Conservation (phyloP, 2,888 invertebrate genomes). For the Lucinisca nassula region DNA sequence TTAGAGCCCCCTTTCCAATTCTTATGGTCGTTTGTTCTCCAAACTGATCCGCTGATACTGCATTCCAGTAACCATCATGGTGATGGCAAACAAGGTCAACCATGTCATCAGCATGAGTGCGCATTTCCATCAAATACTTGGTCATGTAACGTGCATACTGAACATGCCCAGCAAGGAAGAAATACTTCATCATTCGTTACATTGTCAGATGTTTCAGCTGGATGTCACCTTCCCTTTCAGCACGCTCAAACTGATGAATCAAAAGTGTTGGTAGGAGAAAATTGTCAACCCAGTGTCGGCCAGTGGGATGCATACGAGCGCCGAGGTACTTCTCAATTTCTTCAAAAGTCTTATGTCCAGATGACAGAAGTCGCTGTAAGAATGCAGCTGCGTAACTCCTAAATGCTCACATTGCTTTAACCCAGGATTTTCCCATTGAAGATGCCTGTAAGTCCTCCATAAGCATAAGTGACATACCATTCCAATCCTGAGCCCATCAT, state of each 20-base stretch:
- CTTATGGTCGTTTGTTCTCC: no score
- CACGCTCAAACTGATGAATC: constrained; percentile 29
- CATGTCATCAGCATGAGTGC: background rate
- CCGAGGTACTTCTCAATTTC: constrained; percentile 17
- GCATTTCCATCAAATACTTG: no score
- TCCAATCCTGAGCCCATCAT: constrained; percentile 25
- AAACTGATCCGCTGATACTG: no score
- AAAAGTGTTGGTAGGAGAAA: constrained; percentile 22
- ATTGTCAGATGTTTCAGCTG: no score
- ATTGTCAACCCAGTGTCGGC: constrained; percentile 30
- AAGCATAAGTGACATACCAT: constrained; percentile 10
- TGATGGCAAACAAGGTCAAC: constrained; percentile 13
- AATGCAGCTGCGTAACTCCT: constrained; percentile 14
- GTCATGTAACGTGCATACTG: no score
- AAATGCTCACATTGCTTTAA: constrained; percentile 20
- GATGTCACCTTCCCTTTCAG: no score
- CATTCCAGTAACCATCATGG: constrained; percentile 22
- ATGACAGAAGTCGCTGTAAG: constrained; percentile 3
- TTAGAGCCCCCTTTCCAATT: no score
- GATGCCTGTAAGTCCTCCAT: constrained; percentile 14
- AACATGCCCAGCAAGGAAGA: background rate
- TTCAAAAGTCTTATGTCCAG: constrained; percentile 5
- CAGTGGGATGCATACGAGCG: constrained; percentile 14
- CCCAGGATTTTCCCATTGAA: constrained; percentile 34
- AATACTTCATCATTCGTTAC: background rate